Evolutionary conservation across 2,113 vertebrate genomes (phyloP), one percentile per base, ranked within the genome.

Genomic region (Taxidea taxus): DNA sequence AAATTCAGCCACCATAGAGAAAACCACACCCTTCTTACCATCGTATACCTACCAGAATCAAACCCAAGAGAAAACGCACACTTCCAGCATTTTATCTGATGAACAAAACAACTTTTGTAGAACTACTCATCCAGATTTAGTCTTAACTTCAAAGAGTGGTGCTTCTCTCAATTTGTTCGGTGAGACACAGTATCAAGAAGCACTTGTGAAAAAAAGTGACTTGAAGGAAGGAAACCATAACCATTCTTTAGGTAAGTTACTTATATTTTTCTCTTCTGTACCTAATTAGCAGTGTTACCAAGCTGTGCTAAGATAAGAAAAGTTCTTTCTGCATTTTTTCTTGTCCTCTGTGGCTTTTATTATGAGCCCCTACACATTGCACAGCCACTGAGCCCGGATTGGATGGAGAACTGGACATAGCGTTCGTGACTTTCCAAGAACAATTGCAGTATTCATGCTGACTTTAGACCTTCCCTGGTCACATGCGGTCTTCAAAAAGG

Each of bases 171-270:
- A 25, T 60, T 96, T 95, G 93, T 87, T 91, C 62, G 93, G 44
- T 97, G 98, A 98, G 64, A 97, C 97, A 80, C 96, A 96, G 34
- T 88, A 56, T 96, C 94, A 94, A 92, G 94, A 70, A 70, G 72
- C 84, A 72, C 92, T 89, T 94, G 84, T 97, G 95, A 96, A 97
- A 97, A 98, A 78, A 68, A 89, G 81, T 64, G 96, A 97, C 86
- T 90, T 54, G 74, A 95, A 98, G 81, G 97, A 98, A 93, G 89
- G 97, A 85, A 97, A 98, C 34, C n/a, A 56, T 51, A 97, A 81
- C 66, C 29, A 34, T 60, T 11, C 74, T 93, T n/a, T 68, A 92
- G 97, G 96, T 98, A 92, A 98, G 97, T 98, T 27, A 77, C 85
- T 94, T 90, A 4, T 20, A 34, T 91, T 77, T 97, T 11, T 86